phyloP scores from a whole-genome alignment of 2,113 vertebrate species.

The Cyprinus carpio region DNA sequence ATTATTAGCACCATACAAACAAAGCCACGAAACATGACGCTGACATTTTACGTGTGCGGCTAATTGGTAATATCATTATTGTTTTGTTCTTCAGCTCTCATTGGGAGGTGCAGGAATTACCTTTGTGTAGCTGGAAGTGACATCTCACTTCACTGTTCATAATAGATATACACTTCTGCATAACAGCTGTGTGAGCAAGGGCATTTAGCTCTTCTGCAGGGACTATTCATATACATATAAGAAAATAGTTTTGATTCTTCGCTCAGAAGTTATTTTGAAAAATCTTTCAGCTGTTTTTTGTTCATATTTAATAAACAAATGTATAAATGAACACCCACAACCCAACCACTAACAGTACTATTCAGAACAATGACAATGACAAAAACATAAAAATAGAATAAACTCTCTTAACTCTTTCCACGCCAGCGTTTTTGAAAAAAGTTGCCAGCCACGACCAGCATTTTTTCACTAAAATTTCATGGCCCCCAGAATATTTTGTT shows the following conservation, averaged over 20 bases:
- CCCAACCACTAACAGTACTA: not conserved
- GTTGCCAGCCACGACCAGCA: no score
- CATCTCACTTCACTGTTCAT: slow-evolving; percentile 32
- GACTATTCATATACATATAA: no score
- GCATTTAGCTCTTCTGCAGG: not conserved
- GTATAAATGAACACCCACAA: not conserved
- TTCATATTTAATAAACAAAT: no score
- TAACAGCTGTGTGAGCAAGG: slow-evolving; percentile 10
- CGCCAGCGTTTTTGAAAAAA: no score
- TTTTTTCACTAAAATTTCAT: no score
- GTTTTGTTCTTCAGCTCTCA: slow-evolving; percentile 45
- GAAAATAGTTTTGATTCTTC: no score
- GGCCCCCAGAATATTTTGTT: no score
- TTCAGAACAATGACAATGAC: not conserved
- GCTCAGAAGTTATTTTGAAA: no score
- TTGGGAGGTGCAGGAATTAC: slow-evolving; percentile 26
- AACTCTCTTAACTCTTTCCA: not conserved
- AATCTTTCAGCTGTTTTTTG: no score
- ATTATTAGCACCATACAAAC: slow-evolving; percentile 90
- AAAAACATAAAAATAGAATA: not conserved
- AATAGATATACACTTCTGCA: slow-evolving; percentile 14
- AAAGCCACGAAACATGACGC: slow-evolving; percentile 77
- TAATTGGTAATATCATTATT: slow-evolving; percentile 60
- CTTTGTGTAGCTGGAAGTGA: slow-evolving; percentile 36
- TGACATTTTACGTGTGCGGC: slow-evolving; percentile 48